A percentile compares a stretch with the other conserved stretches of the same genome.
Conservation (phyloP, 2,797 vertebrate genomes). For the Melanitta fusca region DNA sequence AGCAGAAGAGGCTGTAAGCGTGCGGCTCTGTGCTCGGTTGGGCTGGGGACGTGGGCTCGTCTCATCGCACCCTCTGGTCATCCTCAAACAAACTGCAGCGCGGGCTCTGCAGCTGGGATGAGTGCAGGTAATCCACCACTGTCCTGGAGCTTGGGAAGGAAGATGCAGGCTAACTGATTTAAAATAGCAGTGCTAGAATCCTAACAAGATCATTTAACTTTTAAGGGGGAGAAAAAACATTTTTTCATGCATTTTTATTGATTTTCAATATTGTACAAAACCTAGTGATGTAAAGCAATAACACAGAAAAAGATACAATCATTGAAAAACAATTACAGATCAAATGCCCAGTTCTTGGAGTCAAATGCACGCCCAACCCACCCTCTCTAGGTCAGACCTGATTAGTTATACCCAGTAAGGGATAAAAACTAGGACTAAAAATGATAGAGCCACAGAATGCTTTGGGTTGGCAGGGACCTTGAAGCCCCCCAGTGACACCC, state of each 20-base stretch:
- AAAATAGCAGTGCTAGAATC: neutral
- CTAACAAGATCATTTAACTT: conserved; percentile 57
- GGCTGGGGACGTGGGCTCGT: rapidly evolving
- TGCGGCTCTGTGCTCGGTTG: rapidly evolving
- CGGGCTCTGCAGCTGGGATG: neutral
- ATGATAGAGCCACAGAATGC: neutral
- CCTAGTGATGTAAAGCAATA: conserved; percentile 57
- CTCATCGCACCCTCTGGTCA: rapidly evolving
- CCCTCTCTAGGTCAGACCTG: neutral
- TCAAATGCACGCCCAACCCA: neutral
- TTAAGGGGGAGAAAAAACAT: conserved; percentile 20
- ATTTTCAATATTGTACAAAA: conserved; percentile 71
- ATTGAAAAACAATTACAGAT: conserved; percentile 55
- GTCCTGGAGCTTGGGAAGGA: neutral
- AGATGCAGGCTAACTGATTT: neutral
- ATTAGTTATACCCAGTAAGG: neutral
- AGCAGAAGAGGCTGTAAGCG: neutral
- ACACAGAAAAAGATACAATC: conserved; percentile 36
- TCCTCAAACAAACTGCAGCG: rapidly evolving
- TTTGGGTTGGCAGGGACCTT: neutral
- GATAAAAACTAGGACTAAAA: neutral
- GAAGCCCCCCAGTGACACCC: neutral
- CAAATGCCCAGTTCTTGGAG: neutral
- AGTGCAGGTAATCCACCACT: rapidly evolving
- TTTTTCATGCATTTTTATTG: conserved; percentile 68